A percentile compares a stretch with the other conserved stretches of the same genome.
Conservation (phyloP, 2,113 vertebrate genomes). For the Corapipo altera region DNA sequence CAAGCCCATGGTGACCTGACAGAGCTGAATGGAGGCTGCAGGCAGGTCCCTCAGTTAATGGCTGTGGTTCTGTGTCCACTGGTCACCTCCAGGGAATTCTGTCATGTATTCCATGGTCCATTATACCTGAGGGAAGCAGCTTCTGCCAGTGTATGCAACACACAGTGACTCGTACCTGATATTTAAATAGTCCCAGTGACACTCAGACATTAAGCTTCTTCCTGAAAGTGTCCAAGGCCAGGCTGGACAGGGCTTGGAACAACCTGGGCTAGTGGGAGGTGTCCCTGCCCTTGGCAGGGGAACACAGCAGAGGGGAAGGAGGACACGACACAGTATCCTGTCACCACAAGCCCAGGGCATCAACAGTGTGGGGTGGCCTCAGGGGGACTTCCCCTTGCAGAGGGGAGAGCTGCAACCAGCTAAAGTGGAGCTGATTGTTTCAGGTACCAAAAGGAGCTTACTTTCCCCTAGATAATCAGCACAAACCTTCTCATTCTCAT, state of each 20-base stretch:
- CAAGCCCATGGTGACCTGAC: background rate
- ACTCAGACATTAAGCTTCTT: background rate
- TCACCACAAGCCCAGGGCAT: background rate
- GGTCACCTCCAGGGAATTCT: background rate
- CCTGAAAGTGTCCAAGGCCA: background rate
- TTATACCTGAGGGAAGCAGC: background rate
- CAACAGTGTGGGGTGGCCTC: background rate
- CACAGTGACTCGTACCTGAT: background rate
- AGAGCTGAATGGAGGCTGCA: background rate
- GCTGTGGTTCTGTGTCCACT: background rate
- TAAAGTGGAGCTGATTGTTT: background rate
- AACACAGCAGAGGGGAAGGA: background rate
- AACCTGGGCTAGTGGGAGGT: background rate
- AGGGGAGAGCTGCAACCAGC: background rate
- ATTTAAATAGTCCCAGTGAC: background rate
- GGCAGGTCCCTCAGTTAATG: background rate
- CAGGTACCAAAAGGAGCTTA: background rate
- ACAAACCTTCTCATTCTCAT: background rate
- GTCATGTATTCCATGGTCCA: background rate
- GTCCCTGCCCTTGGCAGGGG: no score
- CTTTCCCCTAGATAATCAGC: background rate
- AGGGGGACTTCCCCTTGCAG: background rate
- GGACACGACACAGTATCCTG: rapidly evolving
- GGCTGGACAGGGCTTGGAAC: background rate
- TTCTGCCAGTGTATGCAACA: background rate